Conservation (phyloP, 2,113 vertebrate genomes). For the Myotis brandtii region DNA sequence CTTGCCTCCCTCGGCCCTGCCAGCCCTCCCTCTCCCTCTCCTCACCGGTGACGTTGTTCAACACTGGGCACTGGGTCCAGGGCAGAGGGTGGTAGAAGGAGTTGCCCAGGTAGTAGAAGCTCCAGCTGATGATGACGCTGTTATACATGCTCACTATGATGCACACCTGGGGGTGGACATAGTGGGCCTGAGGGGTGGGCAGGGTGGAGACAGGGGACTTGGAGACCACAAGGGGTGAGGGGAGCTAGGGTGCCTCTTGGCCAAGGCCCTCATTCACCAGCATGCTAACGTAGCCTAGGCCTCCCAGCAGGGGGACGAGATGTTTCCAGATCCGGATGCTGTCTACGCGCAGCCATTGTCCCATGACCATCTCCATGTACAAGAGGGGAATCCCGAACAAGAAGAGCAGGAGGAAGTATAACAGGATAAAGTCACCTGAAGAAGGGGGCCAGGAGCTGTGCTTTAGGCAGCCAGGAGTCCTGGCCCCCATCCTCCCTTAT, state of each 20-base stretch:
- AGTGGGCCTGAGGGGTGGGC: background rate
- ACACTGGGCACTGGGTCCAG: constrained; percentile 86
- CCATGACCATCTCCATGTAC: constrained; percentile 91
- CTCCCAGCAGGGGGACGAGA: constrained; percentile 88
- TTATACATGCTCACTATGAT: constrained; percentile 89
- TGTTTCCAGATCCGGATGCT: constrained; percentile 90
- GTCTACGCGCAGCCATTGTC: constrained; percentile 89
- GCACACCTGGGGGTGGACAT: constrained; percentile 85
- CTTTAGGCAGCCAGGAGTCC: background rate
- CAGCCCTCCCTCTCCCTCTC: background rate
- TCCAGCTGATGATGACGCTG: constrained; percentile 88
- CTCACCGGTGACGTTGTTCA: constrained; percentile 69
- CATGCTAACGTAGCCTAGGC: constrained; percentile 90
- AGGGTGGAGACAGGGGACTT: background rate
- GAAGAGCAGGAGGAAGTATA: constrained; percentile 47
- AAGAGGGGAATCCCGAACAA: constrained; percentile 89
- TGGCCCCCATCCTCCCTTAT: rapidly evolving
- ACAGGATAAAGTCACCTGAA: constrained; percentile 55
- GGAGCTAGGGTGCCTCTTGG: background rate
- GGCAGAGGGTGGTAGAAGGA: constrained; percentile 87
- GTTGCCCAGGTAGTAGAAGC: constrained; percentile 65
- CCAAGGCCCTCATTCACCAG: constrained; percentile 84
- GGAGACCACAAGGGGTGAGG: background rate
- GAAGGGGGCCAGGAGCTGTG: background rate
- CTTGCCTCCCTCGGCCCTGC: constrained; percentile 73